Base-by-base conservation (phyloP, 2,888 invertebrate genomes). In the Tuberolachnus salignus region DNA sequence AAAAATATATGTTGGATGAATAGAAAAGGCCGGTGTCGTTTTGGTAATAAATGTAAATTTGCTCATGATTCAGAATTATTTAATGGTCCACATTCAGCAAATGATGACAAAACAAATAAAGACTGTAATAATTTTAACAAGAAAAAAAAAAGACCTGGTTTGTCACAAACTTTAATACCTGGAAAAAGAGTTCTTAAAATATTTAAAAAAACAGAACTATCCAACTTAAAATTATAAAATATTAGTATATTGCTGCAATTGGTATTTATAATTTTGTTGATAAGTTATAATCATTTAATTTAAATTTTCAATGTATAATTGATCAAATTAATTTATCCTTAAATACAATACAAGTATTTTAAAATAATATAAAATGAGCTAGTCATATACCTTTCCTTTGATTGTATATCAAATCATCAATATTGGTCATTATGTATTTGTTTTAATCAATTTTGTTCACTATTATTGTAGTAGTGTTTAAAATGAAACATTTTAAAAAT, bases 1-100 rank as follows among this genome's bases (percentile, higher is more conserved):
- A 93, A 92, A 84, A 93, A 92, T 85, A 92, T 96, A 81, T 97
- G 97, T 86, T 96, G 94, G 94, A 96, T 94, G 86, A 94, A 95
- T 85, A 88, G 94, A 53, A 95, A 94, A 85, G 95, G 96, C 1
- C 89, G 92, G 46, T 97, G 97, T 85, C 89, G 94, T 71, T 95
- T 95, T 86, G 96, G 96, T 0, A 94, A 94, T 84, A 94, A 93
- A 84, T 97, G 97, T 85, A 93, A 93, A 83, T 97, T 92, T 86
- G 95, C 94, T 0, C 96, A 97, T 85, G 95, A 94, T 84, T 93
- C 94, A 0, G 95, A 95, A 85, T 87, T 94, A 46, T 80, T 64
- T 14, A 61, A 61, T 78, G 46, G 16, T 23, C 23, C 72, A 44
- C 44, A 53, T 21, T 44, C 51, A 42, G n/a, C 34, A 13, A 51